Base-by-base conservation (phyloP, 2,888 invertebrate genomes). In the Pollenia amentaria region DNA sequence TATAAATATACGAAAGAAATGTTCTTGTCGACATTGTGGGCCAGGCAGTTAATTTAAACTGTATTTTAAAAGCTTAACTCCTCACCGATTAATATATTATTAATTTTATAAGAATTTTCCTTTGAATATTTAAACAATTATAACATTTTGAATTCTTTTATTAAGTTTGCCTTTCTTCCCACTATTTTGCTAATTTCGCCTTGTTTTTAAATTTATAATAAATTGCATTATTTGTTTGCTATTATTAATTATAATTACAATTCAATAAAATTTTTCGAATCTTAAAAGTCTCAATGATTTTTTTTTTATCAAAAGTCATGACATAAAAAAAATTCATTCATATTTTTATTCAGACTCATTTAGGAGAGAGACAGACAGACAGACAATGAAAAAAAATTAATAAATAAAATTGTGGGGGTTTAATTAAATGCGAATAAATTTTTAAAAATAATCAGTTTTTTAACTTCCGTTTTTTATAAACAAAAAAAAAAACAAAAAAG, bases 391-490 rank as follows among this genome's bases (percentile, higher is more conserved):
- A 29, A 29, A 57, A 21, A 44, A 2, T 6, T 16, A 60, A 40
- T 38, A 6, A 60, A 53, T 29, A 38, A 73, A 18, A 38, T 14
- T 16, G 48, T n/a, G 53, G 51, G 51, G 21, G 53, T 14, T 67
- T 42, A 18, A 77, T 12, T 6, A 55, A 14, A 57, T 18, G 10
- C 38, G 18, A 57, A 67, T 46, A 12, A 11, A 14, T 51, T 53
- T 55, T 44, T 21, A 1, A 9, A 12, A 16, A 44, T 29, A n/a
- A 55, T 1, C 9, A 21, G 18, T 44, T 53, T 51, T 48, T 18
- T 12, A 42, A 65, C 51, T 76, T 51, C 51, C 51, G 64, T 51
- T 64, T 40, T 51, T 51, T 16, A 11, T 12, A 12, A 46, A 16
- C 21, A 62, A 62, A n/a, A 65, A 12, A 44, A 8, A 9, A n/a